Evolutionary conservation across 2,888 invertebrate species (phyloP), one percentile per base, ranked within the genome.

Genomic region (Dromius quadrimaculatus): DNA sequence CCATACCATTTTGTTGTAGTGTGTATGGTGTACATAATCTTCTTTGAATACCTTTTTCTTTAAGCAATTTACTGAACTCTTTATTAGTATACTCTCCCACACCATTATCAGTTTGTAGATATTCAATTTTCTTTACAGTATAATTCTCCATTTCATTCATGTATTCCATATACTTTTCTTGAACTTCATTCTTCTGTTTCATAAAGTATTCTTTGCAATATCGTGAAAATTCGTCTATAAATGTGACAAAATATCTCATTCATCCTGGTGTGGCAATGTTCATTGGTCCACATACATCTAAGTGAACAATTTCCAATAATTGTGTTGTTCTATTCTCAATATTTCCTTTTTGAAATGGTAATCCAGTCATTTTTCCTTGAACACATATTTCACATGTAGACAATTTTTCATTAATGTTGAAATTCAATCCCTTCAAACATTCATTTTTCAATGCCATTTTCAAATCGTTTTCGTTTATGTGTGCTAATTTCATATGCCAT

Each of bases 1-100:
- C 76, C 1, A 73, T 50, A 1, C 78, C 80, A 71, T 80, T 80
- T 47, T 77, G 77, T 62, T 79, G 73, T 4, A 77, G 78, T 3
- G 75, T 77, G 32, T 77, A 73, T 1, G 78, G 73, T 6, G 75
- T 73, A 0, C 78, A 74, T 2, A 74, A 54, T 62, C 75, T 71
- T 59, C 78, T 74, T 0, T 38, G 15, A 11, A 79, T 79, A 34
- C 77, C 78, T 9, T 73, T 57, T 9, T 63, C 36, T 9, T 71
- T 73, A 47, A 78, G 62, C 62, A 62, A 78, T 2, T 71, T 59
- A 1, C 74, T 65, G 13, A 79, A 75, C n/a, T 74, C 71, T 2
- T 66, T 41, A 47, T 71, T 75, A 2, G 38, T 43, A 41, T 74
- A 76, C 23, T 77, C 75, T 1, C 63, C 45, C n/a, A 20, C 57